Evolutionary conservation across 2,797 vertebrate species (phyloP).

Genomic region (Syngnathus acus): DNA sequence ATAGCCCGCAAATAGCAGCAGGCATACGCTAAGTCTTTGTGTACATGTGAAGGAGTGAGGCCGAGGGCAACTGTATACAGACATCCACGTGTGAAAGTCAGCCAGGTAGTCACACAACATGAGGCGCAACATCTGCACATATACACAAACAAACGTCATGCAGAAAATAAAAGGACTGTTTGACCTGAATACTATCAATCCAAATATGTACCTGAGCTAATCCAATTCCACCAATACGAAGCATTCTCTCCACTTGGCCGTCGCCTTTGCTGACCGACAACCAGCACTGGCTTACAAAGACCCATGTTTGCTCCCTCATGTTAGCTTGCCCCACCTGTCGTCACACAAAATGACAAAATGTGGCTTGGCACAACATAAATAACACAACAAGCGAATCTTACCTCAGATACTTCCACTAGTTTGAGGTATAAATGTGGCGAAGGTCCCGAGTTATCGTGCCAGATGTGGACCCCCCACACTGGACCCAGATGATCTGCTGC

Average conservation of each 20-base stretch:
- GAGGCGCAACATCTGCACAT: conserved; percentile 62
- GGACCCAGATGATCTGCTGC: conserved; percentile 63
- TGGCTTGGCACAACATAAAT: background rate
- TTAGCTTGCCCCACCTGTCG: conserved; percentile 38
- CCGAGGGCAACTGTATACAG: conserved; percentile 58
- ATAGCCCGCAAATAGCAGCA: conserved; percentile 63
- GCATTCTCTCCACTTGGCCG: conserved; percentile 66
- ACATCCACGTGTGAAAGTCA: conserved; percentile 74
- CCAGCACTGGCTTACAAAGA: conserved; percentile 76
- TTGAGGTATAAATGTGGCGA: conserved; percentile 73
- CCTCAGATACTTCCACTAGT: conserved; percentile 70
- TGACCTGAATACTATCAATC: background rate
- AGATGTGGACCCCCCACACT: conserved; percentile 70
- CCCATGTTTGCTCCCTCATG: conserved; percentile 46
- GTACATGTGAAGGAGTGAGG: conserved; percentile 52
- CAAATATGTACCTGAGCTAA: conserved; percentile 63
- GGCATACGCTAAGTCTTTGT: conserved; percentile 65
- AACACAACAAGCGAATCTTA: conserved; percentile 9
- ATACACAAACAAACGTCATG: background rate
- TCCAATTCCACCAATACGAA: conserved; percentile 44
- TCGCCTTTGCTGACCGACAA: conserved; percentile 63
- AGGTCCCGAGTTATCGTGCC: conserved; percentile 74
- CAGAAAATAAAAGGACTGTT: background rate
- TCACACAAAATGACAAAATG: background rate
- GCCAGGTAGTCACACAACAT: conserved; percentile 67